Conservation (phyloP, 2,113 vertebrate species). For the Lycocorax pyrrhopterus region DNA sequence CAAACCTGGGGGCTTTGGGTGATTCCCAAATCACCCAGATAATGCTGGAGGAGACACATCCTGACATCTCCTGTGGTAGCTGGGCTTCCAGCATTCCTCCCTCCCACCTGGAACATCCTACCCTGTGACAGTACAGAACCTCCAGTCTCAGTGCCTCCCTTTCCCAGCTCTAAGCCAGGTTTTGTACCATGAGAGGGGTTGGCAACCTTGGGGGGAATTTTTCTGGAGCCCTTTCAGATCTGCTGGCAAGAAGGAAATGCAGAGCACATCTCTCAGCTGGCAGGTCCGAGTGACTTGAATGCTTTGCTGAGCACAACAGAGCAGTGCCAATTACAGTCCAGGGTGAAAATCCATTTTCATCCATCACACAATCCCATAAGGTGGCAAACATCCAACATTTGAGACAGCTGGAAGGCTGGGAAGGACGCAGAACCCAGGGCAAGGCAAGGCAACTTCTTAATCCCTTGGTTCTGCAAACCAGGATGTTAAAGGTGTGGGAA, state of each 20-base stretch:
- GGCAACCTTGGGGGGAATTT: background rate
- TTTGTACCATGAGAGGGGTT: accelerated
- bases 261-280: background rate
- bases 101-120: background rate
- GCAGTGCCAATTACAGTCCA: background rate
- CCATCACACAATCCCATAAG: background rate
- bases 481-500: background rate
- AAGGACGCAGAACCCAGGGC: background rate
- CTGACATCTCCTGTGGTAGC: background rate
- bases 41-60: background rate
- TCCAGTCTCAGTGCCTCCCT: background rate
- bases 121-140: background rate
- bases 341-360: background rate
- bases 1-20: background rate
- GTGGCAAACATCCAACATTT: background rate
- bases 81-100: background rate
- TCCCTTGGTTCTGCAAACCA: background rate
- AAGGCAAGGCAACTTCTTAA: background rate
- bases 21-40: background rate
- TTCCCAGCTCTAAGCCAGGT: background rate
- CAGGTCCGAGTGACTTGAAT: background rate
- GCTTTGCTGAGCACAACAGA: background rate
- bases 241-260: background rate
- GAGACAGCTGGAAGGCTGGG: background rate
- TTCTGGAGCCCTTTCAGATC: background rate